Evolutionary conservation across 2,888 invertebrate species (phyloP), one percentile per base, ranked within the genome.

Genomic region (Arctia plantaginis): DNA sequence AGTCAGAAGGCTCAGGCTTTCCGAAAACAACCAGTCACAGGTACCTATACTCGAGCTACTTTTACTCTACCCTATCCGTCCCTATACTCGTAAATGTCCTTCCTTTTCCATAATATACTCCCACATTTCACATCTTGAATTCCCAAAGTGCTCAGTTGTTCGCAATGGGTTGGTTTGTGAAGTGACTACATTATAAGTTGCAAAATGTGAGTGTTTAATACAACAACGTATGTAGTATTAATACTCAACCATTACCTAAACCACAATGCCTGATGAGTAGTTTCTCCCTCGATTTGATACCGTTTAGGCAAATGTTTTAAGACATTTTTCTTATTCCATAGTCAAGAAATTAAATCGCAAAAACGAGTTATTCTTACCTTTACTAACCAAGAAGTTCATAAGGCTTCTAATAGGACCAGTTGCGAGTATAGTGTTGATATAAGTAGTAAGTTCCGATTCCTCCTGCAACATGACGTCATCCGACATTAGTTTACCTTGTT

Each of bases 381-480:
- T 97, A 87, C 93, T 96, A 69, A 96, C 96, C 73, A 97, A 92
- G 91, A 97, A 98, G 75, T 96, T 95, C 94, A 97, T 97, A 0
- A 97, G 96, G 83, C 96, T 93, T 86, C 96, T 96, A 96, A 98
- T 97, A 27, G 98, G 97, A n/a, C 97, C 96, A 0, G 98, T 98
- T 51, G 96, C 95, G 77, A 98, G 89, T 78, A 98, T 96, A 23
- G 97, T 96, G 89, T 98, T 97, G 77, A 98, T 95, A 85, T 97
- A 97, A 79, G 96, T 96, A 68, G 96, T 96, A 87, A 97, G 97
- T 92, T 98, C 98, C 51, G 94, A 94, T 84, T 96, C 96, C 91
- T 98, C 97, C 91, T 97, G 94, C 82, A 92, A 92, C 76, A 88
- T 91, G 90, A 92, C 87, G 89, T 91, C 90, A 91, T 84, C 75